These are phyloP conservation scores for Drosophila koepferae DNA, from an alignment of 2,888 invertebrate genomes.

Conservation along the genomic window DNA sequence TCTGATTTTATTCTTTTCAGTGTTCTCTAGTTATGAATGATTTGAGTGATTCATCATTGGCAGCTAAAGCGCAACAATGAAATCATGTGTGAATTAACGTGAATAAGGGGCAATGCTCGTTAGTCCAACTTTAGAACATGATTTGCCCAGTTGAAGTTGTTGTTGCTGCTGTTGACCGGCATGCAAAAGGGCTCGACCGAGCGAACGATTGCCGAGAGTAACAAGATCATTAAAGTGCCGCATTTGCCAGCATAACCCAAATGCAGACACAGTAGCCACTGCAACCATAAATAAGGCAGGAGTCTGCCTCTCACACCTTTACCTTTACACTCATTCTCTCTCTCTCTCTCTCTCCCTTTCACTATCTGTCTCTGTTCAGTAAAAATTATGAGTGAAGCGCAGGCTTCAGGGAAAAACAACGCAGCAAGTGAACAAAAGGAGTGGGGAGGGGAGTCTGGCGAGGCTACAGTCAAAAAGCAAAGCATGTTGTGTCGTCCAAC, in stretches of 20 bases:
- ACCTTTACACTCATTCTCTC: no score
- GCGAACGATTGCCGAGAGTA: constrained; percentile 52
- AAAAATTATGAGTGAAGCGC: constrained; percentile 78
- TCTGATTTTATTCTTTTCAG: neutral
- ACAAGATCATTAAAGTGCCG: constrained; percentile 81
- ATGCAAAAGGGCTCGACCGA: constrained; percentile 66
- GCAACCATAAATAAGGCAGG: constrained; percentile 71
- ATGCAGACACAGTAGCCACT: constrained; percentile 39
- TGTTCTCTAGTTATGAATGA: constrained; percentile 44
- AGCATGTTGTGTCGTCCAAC: constrained; percentile 34
- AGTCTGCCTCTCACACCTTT: constrained; percentile 23
- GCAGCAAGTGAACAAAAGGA: constrained; percentile 63
- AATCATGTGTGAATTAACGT: constrained; percentile 66
- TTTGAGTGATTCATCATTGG: constrained; percentile 56
- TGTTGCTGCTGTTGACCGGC: constrained; percentile 12
- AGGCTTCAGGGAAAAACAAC: constrained; percentile 67
- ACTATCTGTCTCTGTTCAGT: constrained; percentile 27
- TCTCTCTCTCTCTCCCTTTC: no score
- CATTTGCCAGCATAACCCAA: constrained; percentile 59
- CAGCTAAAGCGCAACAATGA: constrained; percentile 33
- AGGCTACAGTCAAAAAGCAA: constrained; percentile 43
- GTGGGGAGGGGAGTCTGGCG: neutral
- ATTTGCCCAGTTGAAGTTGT: constrained; percentile 1
- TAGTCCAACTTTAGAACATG: constrained; percentile 56
- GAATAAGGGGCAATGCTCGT: constrained; percentile 64